Conservation (phyloP, 2,888 invertebrate species). For the Glaucopsyche alexis region DNA sequence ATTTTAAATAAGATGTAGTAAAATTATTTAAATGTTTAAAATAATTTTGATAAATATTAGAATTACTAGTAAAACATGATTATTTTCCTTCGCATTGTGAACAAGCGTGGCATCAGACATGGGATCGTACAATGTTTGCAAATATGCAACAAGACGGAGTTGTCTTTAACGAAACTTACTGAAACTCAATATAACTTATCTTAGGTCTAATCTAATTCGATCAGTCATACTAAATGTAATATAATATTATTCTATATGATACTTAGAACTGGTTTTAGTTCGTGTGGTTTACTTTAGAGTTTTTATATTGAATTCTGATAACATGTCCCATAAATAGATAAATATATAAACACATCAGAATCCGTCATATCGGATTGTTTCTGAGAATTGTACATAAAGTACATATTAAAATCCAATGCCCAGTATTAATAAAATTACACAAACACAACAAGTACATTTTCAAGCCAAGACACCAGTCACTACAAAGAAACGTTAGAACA, state of each 20-base stretch:
- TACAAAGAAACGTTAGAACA: constrained; percentile 24
- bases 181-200: constrained; percentile 4
- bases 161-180: background rate
- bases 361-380: constrained; percentile 5
- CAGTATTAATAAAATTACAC: constrained; percentile 22
- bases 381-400: background rate
- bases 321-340: background rate
- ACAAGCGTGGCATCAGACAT: background rate
- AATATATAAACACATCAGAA: background rate
- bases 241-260: background rate
- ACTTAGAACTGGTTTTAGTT: background rate
- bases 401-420: constrained; percentile 20
- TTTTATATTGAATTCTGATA: background rate
- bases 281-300: background rate
- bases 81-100: background rate
- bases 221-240: background rate
- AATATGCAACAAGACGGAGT: background rate
- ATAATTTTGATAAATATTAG: background rate
- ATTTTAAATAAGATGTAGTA: background rate
- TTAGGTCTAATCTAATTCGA: constrained; percentile 12
- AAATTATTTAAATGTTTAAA: background rate
- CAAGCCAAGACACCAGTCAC: constrained; percentile 31
- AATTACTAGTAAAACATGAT: too few relatives aligned
- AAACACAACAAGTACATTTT: constrained; percentile 30
- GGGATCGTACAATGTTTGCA: background rate